Base-by-base conservation (phyloP, 2,888 invertebrate species). In the Neuroscelio doddi region DNA sequence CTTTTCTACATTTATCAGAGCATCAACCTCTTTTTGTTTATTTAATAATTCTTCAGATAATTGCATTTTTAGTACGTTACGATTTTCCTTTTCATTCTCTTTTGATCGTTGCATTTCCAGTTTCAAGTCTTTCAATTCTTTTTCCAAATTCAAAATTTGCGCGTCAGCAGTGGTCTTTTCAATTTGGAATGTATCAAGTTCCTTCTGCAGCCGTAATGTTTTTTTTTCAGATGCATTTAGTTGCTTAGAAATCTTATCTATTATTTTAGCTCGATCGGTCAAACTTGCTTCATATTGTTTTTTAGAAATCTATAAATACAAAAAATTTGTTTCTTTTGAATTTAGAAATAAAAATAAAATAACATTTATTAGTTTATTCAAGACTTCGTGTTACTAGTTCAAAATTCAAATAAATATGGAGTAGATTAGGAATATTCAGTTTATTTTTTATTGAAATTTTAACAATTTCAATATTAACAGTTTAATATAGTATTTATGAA, bases 111-210 rank as follows among this genome's bases (percentile, higher is more conserved):
- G 73, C 3, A 64, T 76, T 2, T 72, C 74, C 3, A 57, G 41
- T 26, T 57, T 51, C 9, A 71, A 71, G 10, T 66, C 74, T 10
- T 68, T 67, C 39, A 81, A 27, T 14, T 80, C 74, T 21, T 71
- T 62, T 55, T 81, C 80, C 27, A 82, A 70, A 61, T 66, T 72
- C 15, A 61, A 69, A 38, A 80, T 80, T 55, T 68, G 73, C 12
- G 63, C 58, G 9, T 73, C 70, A 53, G 77, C 76, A 64, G 70
- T 73, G 62, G 71, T 68, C 58, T 72, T 79, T 53, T 79, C 78
- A 16, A 61, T 55, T 17, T 73, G 73, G 68, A 75, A 77, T 46
- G 67, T 58, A 47, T 79, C 73, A 39, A 82, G 64, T 52, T 79
- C 75, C 47, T 72, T 72, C 24, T 71, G 30, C 29, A 82, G 53